Percentiles rank a stretch among this genome's conserved stretches.
Evolutionary conservation across 2,113 vertebrate genomes (phyloP).

Genomic region (Myiagra hebetior): DNA sequence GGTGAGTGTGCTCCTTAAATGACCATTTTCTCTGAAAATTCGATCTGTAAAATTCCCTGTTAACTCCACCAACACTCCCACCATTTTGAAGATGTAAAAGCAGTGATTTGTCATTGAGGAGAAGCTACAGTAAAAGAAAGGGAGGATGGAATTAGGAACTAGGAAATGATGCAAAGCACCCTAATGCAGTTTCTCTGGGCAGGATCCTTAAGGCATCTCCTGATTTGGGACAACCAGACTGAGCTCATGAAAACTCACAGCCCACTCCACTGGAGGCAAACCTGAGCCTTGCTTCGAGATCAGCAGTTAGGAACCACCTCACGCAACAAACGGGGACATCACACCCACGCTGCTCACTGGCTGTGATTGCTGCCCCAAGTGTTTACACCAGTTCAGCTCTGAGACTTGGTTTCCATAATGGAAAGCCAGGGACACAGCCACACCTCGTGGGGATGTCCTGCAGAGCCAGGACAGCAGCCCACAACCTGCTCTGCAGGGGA

Average conservation of each 20-base stretch:
- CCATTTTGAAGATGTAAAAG: neutral
- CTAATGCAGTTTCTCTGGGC: neutral
- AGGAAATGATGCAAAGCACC: neutral
- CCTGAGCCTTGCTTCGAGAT: neutral
- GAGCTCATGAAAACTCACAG: neutral
- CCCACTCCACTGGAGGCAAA: neutral
- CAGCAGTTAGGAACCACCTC: neutral
- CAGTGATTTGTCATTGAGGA: neutral
- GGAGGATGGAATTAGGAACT: neutral
- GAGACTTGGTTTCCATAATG: neutral
- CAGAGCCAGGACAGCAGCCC: neutral
- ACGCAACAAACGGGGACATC: rapidly evolving
- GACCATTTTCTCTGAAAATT: neutral
- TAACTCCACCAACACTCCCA: neutral
- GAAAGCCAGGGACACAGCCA: neutral
- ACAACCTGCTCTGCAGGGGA: neutral
- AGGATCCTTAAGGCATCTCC: neutral
- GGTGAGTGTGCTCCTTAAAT: neutral
- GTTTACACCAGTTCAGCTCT: neutral
- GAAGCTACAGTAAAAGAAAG: neutral
- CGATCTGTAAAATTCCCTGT: neutral
- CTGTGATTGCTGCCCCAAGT: neutral
- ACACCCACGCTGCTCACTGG: rapidly evolving
- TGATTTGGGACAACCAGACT: neutral
- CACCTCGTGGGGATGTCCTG: neutral